phyloP scores from a whole-genome alignment of 2,113 vertebrate genomes.

The Hydropotes inermis region DNA sequence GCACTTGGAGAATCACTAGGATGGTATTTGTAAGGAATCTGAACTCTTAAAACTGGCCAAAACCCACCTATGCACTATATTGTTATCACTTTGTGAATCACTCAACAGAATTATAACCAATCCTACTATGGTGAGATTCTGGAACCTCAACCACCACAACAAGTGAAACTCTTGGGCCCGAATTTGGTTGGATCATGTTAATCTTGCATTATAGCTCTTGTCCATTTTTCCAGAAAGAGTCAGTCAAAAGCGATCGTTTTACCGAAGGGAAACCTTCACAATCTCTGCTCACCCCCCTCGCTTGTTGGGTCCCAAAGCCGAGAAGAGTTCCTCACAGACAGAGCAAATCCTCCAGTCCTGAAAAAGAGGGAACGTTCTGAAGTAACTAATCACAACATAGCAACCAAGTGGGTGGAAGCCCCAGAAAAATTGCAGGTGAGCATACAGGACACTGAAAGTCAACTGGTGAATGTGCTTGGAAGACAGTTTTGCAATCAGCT shows the following conservation, averaged over 20 bases:
- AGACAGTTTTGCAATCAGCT: conserved; percentile 11
- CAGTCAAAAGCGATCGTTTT: not conserved
- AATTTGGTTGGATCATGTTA: not conserved
- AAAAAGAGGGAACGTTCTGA: not conserved
- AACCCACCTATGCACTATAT: not conserved
- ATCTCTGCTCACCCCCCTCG: not conserved
- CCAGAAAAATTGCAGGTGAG: not conserved
- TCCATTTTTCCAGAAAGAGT: not conserved
- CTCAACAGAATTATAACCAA: not conserved
- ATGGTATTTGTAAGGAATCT: conserved; percentile 16
- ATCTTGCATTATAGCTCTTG: not conserved
- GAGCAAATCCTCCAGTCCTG: not conserved
- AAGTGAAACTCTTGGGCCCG: not conserved
- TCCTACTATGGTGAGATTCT: not conserved
- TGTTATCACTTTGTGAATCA: conserved; percentile 41
- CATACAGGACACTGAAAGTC: not conserved
- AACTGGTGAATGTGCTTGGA: not conserved
- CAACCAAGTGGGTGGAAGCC: conserved; percentile 25
- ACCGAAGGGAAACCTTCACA: not conserved
- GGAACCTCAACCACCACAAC: not conserved
- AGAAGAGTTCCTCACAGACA: not conserved
- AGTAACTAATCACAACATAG: not conserved
- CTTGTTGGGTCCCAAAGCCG: not conserved
- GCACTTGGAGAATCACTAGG: conserved; percentile 3
- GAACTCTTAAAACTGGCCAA: conserved; percentile 26